These are phyloP conservation scores for Tetramorium parvispinum DNA, from an alignment of 1,140 invertebrate species.

Conservation along the genomic window DNA sequence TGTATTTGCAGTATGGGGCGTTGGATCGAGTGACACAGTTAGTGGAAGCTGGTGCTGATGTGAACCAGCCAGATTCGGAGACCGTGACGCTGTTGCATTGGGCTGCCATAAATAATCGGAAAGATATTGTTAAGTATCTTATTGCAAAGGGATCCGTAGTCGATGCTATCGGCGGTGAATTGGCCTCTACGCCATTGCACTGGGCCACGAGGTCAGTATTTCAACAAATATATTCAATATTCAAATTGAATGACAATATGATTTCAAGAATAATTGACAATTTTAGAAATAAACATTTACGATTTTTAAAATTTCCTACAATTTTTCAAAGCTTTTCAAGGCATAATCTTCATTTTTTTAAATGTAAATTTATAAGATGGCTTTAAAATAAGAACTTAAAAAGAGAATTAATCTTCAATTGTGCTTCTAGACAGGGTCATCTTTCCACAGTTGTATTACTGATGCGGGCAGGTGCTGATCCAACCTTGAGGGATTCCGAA, in stretches of 20 bases:
- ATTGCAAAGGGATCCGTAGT: slow-evolving; percentile 95
- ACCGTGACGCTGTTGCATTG: slow-evolving; percentile 99
- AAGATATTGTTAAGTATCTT: slow-evolving; percentile 96
- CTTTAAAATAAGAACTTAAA: neutral
- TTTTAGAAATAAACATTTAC: neutral
- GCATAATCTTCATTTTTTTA: neutral
- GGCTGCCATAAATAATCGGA: slow-evolving; percentile 99
- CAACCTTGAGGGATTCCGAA: slow-evolving; percentile 96
- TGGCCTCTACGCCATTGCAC: slow-evolving; percentile 97
- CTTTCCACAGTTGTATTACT: slow-evolving; percentile 95
- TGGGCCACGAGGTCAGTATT: slow-evolving; percentile 94
- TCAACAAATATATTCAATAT: neutral
- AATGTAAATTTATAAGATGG: neutral
- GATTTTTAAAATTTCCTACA: neutral
- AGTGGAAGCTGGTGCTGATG: slow-evolving; percentile 95
- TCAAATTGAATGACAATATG: neutral
- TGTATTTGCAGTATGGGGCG: slow-evolving; percentile 91
- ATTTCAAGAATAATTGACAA: neutral
- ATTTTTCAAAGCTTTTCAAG: neutral
- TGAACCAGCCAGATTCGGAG: slow-evolving; percentile 95
- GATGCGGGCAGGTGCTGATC: slow-evolving; percentile 97
- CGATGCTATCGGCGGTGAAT: slow-evolving; percentile 97
- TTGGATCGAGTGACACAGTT: slow-evolving; percentile 93
- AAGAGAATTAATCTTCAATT: neutral
- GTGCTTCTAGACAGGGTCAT: slow-evolving; percentile 93